Conservation (phyloP, 2,797 vertebrate species). For the Meda fulgida region DNA sequence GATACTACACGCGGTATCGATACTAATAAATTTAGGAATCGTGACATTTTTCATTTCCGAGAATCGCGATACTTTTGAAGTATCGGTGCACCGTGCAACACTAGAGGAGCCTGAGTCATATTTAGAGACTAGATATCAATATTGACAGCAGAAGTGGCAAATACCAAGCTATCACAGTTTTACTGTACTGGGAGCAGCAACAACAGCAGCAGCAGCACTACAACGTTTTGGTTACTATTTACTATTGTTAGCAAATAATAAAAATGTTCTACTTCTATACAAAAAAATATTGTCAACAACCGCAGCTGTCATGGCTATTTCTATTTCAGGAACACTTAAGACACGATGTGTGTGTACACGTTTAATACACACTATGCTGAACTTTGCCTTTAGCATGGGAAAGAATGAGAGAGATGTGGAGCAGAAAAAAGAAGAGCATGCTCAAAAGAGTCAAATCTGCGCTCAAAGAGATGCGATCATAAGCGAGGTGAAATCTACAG, state of each 20-base stretch:
- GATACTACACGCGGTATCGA: too few species aligned
- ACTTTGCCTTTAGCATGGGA: conserved; percentile 65
- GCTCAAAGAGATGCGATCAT: conserved; percentile 68
- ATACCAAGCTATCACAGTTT: neutral
- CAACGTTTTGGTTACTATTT: neutral
- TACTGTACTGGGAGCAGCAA: neutral
- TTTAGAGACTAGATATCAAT: neutral
- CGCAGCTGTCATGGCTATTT: conserved; percentile 61
- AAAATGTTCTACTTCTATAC: neutral
- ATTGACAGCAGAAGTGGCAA: neutral
- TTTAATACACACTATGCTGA: conserved; percentile 61
- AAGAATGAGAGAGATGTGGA: conserved; percentile 44
- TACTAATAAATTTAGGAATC: too few species aligned
- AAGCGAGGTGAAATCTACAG: conserved; percentile 71
- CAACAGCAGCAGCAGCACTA: neutral
- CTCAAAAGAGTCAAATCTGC: conserved; percentile 65
- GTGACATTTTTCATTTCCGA: too few species aligned
- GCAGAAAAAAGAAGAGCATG: conserved; percentile 70
- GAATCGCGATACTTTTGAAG: too few species aligned
- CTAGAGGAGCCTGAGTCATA: too few species aligned
- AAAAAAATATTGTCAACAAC: neutral
- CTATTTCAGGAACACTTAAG: conserved; percentile 61
- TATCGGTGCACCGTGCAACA: too few species aligned
- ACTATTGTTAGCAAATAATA: neutral
- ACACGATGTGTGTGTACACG: neutral